Evolutionary conservation across 1,140 invertebrate genomes (phyloP), one percentile per base, ranked within the genome.

Genomic region (Battus philenor): DNA sequence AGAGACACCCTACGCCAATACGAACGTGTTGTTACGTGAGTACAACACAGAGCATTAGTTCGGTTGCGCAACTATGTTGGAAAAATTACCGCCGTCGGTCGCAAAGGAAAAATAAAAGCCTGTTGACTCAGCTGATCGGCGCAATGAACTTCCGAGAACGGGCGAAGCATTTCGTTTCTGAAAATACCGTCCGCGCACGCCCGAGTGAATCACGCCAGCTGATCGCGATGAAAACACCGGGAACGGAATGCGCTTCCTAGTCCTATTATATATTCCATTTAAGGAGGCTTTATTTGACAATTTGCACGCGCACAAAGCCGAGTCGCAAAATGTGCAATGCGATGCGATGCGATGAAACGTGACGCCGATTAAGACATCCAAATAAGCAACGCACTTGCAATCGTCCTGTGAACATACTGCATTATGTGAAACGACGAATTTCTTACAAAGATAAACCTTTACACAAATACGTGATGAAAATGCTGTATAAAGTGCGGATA

Each of bases 71-170:
- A 81, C 74, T 54, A 50, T 73, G 76, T 77, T 49, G 39, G 54
- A 41, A 52, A n/a, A 67, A 62, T 58, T 49, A 60, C 53, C 50
- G 54, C 48, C 59, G 47, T 54, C 60, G 59, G 47, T 54, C 49
- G 44, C 46, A 31, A 49, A 48, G 61, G 41, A 49, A 57, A 61
- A 57, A 62, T 45, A 59, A 67, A 59, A 47, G 36, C 44, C 45
- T 56, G 64, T 78, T 80, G 76, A 83, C 74, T 80, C 78, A 83
- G 72, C 65, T 80, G 72, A 75, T 77, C 55, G 61, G 74, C 68
- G 47, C 76, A 59, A 67, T 78, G 76, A 82, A 80, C 78, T 67
- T 76, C 51, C 59, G 32, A 45, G 61, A 75, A 72, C 59, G 60
- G 61, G 54, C 68, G 73, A 64, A 65, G 59, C 51, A 36, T 67